Conservation (phyloP, 1,140 invertebrate species). For the Eriosoma lanigerum region DNA sequence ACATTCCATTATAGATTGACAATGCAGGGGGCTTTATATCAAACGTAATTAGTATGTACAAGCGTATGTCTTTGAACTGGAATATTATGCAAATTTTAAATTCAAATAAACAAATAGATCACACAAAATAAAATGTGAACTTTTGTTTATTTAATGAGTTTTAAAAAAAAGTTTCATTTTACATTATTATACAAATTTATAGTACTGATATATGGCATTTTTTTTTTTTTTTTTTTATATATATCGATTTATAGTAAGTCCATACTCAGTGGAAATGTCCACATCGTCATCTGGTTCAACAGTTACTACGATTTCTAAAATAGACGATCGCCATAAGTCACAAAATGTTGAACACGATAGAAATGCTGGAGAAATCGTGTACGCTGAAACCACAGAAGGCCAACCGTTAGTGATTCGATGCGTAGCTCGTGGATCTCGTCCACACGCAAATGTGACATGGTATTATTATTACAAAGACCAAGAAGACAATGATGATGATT, state of each 20-base stretch:
- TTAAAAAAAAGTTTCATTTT: too few relatives aligned
- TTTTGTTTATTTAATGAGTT: too few relatives aligned
- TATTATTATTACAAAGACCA: slow-evolving; percentile 58
- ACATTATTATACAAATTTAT: too few relatives aligned
- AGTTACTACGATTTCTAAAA: slow-evolving; percentile 10
- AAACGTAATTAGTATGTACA: too few relatives aligned
- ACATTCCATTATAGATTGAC: too few relatives aligned
- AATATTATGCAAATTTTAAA: too few relatives aligned
- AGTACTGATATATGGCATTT: too few relatives aligned
- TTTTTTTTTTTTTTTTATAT: neutral
- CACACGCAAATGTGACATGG: slow-evolving; percentile 81
- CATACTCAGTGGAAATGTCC: slow-evolving; percentile 35
- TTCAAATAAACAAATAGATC: too few relatives aligned
- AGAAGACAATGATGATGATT: neutral
- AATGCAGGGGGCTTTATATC: too few relatives aligned
- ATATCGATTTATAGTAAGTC: slow-evolving; percentile 6
- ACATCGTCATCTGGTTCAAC: neutral
- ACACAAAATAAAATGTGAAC: too few relatives aligned
- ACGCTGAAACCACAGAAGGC: slow-evolving; percentile 23
- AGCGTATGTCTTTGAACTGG: too few relatives aligned
- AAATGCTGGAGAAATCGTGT: neutral
- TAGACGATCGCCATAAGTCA: slow-evolving; percentile 2
- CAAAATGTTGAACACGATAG: neutral
- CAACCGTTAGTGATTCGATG: slow-evolving; percentile 67
- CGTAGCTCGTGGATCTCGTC: slow-evolving; percentile 73